Evolutionary conservation across 2,113 vertebrate species (phyloP), one percentile per base, ranked within the genome.

Genomic region (Pomatorhinus ruficollis): DNA sequence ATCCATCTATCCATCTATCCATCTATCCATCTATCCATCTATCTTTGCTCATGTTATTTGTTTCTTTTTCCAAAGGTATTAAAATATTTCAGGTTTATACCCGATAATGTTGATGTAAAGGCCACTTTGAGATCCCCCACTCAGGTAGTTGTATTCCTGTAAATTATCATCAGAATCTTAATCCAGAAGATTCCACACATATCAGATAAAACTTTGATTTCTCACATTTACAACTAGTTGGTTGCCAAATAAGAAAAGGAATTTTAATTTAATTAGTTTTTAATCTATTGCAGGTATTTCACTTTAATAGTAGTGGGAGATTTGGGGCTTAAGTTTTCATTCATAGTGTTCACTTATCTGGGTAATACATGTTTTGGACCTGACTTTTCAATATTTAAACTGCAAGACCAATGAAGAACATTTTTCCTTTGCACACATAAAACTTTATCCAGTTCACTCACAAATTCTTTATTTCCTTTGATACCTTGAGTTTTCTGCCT

Each of bases 41-140:
- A 4, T 24, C 6, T 25, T 23, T 53, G 1, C 21, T 77, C 52
- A 3, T 35, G 10, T 49, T 50, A 23, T 35, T 12, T 54, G 3
- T 65, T 74, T 50, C 6, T 56, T 87, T 75, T 69, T 28, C 35
- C 25, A 54, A n/a, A 39, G 18, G 2, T 65, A 59, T 39, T 37
- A 45, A 83, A 83, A 37, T 19, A 40, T 59, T 68, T 53, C 21
- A 53, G 1, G 5, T 81, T 83, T 72, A 45, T 13, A 65, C 11
- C 10, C 24, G 24, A 6, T 60, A 25, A 59, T 66, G 22, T 49
- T 28, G 17, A 54, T 27, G 85, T 53, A 60, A 85, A 35, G 2
- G 6, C 66, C 20, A 50, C 5, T 74, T 65, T 61, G 20, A 3
- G 2, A 2, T 66, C 3, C 5, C 3, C 9, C 10, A 24, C 5